These are phyloP conservation scores for Phyllopteryx taeniolatus DNA, from an alignment of 2,113 vertebrate species.

Conservation along the genomic window DNA sequence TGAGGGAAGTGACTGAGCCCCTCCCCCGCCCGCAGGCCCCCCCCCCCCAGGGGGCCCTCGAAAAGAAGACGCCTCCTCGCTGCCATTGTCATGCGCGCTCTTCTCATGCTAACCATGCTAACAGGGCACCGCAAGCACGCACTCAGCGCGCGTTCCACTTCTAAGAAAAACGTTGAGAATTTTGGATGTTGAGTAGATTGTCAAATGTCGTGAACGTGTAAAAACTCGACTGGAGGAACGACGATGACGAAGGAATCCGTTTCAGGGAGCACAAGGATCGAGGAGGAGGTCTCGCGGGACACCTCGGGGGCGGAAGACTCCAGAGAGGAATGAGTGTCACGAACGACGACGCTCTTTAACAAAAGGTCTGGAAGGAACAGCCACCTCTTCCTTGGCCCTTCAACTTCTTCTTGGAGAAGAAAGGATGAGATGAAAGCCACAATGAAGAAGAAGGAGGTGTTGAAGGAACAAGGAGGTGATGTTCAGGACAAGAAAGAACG, in stretches of 20 bases:
- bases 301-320: not conserved
- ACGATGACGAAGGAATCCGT: not conserved
- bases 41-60: not conserved
- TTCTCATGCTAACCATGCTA: not conserved
- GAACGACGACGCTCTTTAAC: not conserved
- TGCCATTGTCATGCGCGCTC: not conserved
- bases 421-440: too few relatives aligned
- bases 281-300: not conserved
- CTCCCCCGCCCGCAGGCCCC: not conserved
- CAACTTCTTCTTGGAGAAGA: too few relatives aligned
- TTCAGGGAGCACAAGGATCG: not conserved
- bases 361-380: not conserved
- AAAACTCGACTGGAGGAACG: not conserved
- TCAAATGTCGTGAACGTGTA: too few relatives aligned
- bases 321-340: not conserved
- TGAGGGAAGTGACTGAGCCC: not conserved
- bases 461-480: too few relatives aligned
- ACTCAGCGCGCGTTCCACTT: not conserved
- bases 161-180: too few relatives aligned
- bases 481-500: not conserved
- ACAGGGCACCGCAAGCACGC: slow-evolving; percentile 1
- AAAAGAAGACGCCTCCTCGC: not conserved
- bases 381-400: too few relatives aligned
- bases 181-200: too few relatives aligned
- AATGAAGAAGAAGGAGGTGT: too few relatives aligned